Percentiles rank a stretch among this genome's conserved stretches.
Evolutionary conservation across 2,113 vertebrate species (phyloP).

Genomic region (Sigmodon hispidus): DNA sequence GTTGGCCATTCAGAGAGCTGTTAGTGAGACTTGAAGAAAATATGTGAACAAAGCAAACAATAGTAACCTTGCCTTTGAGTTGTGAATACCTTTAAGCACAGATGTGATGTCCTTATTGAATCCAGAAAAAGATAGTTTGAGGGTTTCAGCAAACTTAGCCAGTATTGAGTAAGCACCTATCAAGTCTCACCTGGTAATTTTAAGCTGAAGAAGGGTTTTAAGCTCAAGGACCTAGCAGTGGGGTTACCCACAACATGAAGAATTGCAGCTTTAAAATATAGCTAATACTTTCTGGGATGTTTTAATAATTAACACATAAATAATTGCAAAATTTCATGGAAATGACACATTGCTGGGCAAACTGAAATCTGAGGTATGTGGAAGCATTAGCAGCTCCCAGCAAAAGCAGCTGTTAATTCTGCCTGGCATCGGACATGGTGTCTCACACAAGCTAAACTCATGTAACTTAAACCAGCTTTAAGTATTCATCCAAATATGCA

Average conservation of each 20-base stretch:
- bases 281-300: not conserved
- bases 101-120: not conserved
- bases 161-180: not conserved
- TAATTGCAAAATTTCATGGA: conserved; percentile 19
- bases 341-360: not conserved
- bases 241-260: not conserved
- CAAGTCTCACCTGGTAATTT: not conserved
- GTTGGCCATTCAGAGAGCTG: not conserved
- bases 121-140: not conserved
- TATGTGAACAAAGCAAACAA: not conserved
- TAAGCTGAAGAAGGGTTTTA: conserved; percentile 18
- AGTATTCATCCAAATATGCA: not conserved
- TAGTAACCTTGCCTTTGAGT: not conserved
- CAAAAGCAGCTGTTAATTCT: conserved; percentile 24
- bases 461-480: conserved; percentile 43
- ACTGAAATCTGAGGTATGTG: conserved; percentile 1
- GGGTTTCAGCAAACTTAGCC: not conserved
- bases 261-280: not conserved
- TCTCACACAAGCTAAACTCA: conserved; percentile 15
- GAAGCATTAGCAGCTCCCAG: not conserved
- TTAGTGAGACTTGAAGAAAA: too few relatives aligned
- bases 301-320: conserved; percentile 18
- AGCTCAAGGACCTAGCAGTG: not conserved
- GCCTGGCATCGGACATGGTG: not conserved
- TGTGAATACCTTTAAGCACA: not conserved